Percentiles rank a stretch among this genome's conserved stretches.
Evolutionary conservation across 2,888 invertebrate genomes (phyloP).

Genomic region (Chrysotoxum bicinctum): DNA sequence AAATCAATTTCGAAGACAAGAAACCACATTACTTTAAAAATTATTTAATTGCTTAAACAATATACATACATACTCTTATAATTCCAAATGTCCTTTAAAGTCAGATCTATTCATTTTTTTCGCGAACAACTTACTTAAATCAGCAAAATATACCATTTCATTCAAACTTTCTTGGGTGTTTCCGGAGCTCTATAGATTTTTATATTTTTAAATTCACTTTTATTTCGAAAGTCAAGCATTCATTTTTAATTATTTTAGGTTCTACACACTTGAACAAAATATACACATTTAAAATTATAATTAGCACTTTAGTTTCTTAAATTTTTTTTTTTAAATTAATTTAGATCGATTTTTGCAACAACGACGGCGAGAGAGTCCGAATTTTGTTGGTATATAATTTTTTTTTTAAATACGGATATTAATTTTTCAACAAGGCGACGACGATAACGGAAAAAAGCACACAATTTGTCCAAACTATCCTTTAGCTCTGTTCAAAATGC

Average conservation of each 20-base stretch:
- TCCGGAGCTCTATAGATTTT: not conserved
- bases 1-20: not conserved
- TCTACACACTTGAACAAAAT: not conserved
- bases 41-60: not conserved
- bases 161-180: not conserved
- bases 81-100: not conserved
- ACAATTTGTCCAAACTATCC: slow-evolving; percentile 63
- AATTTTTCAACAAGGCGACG: not conserved
- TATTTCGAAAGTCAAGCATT: not conserved
- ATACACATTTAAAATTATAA: not conserved
- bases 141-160: not conserved
- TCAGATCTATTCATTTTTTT: not conserved
- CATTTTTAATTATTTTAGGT: not conserved
- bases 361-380: not conserved
- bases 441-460: slow-evolving; percentile 35
- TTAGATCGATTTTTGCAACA: not conserved
- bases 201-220: not conserved
- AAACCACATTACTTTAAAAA: not conserved
- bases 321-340: not conserved
- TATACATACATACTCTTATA: not conserved
- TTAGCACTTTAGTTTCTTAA: not conserved
- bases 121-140: not conserved
- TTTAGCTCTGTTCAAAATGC: slow-evolving; percentile 55
- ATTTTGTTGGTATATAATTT: not conserved
- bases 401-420: not conserved